These are phyloP conservation scores for Apodemia mormo DNA, from an alignment of 2,888 invertebrate genomes.

Conservation along the genomic window DNA sequence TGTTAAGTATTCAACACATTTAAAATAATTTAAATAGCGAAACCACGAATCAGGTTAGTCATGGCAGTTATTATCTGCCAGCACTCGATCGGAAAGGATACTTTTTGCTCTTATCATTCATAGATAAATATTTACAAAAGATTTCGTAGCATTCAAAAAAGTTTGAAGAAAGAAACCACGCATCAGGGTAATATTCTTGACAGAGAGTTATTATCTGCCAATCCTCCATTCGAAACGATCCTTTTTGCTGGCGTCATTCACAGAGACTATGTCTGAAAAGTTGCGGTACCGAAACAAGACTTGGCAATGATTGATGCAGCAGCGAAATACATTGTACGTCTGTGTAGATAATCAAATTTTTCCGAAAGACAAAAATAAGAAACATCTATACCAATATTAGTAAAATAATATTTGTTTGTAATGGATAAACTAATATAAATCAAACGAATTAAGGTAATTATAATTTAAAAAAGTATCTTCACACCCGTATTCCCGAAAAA, in stretches of 20 bases:
- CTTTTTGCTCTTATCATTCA: neutral
- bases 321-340: conserved; percentile 25
- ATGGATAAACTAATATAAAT: no score
- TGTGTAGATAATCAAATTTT: neutral
- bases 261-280: conserved; percentile 26
- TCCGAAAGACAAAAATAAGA: no score
- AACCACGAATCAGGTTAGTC: neutral
- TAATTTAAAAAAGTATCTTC: no score
- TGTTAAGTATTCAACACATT: no score
- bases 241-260: conserved; percentile 13
- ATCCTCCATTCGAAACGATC: conserved; percentile 10
- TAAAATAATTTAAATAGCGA: neutral
- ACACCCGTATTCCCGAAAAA: no score
- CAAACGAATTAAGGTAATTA: no score
- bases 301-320: conserved; percentile 70
- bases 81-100: conserved; percentile 2
- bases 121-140: neutral
- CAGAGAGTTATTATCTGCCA: conserved; percentile 23
- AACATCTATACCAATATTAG: no score
- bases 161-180: neutral
- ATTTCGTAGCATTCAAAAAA: conserved; percentile 1
- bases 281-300: conserved; percentile 46
- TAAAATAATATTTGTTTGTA: no score
- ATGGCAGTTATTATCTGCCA: conserved; percentile 18
- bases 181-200: neutral